Evolutionary conservation across 2,888 invertebrate species (phyloP).

Genomic region (Malthinus seriepunctatus): DNA sequence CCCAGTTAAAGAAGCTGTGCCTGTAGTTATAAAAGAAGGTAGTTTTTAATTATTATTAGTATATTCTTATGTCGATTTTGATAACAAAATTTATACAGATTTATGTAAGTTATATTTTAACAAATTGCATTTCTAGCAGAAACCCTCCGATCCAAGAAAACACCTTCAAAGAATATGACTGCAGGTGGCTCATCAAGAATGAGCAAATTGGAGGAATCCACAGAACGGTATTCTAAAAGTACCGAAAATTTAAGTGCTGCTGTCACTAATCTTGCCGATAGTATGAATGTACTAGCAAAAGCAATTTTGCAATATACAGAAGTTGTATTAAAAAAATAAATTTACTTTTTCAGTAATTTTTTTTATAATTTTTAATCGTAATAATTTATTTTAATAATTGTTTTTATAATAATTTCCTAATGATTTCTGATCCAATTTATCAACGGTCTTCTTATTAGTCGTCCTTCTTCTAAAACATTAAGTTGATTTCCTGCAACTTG

Average conservation of each 20-base stretch:
- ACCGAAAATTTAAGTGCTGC: background rate
- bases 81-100: no score
- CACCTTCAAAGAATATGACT: no score
- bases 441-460: background rate
- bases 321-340: background rate
- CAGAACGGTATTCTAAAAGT: background rate
- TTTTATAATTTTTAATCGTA: background rate
- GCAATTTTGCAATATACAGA: background rate
- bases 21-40: no score
- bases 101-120: no score
- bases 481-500: background rate
- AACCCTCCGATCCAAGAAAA: background rate
- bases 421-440: background rate
- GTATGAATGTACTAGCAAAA: background rate
- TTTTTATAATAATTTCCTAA: background rate
- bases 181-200: background rate
- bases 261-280: background rate
- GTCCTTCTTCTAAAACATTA: background rate
- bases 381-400: no score
- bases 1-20: no score
- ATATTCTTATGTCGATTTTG: no score
- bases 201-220: background rate
- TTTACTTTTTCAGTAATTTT: background rate
- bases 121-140: no score
- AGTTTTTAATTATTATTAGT: no score